Percentiles rank a stretch among this genome's conserved stretches.
These are phyloP conservation scores for Bergia sp. DNA, from an alignment of 92 coral and sea anemone species.

Conservation along the genomic window DNA sequence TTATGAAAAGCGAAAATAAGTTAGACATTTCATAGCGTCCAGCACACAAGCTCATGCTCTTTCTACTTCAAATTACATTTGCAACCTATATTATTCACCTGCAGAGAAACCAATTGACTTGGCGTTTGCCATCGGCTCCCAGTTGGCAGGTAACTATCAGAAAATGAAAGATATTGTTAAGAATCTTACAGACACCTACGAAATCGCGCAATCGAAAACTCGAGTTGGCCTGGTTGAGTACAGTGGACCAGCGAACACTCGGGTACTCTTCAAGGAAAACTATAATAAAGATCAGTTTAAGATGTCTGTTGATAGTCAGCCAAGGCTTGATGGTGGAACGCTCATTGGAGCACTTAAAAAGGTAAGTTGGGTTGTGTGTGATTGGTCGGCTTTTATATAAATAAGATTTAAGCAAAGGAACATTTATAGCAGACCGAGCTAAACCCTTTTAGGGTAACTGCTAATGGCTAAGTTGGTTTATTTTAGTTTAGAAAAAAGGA, in stretches of 20 bases:
- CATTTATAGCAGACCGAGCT: not conserved
- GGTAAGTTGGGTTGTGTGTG: conserved; percentile 11
- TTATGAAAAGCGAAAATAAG: not conserved
- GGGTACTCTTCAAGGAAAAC: conserved; percentile 60
- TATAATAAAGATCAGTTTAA: conserved; percentile 56
- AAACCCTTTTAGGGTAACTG: not conserved
- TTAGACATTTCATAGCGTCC: not conserved
- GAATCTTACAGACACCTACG: conserved; percentile 64
- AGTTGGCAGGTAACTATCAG: conserved; percentile 62
- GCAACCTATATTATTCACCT: not conserved
- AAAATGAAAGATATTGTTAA: conserved; percentile 70
- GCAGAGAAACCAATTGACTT: conserved; percentile 74
- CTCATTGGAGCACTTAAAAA: conserved; percentile 72
- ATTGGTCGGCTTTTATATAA: not conserved
- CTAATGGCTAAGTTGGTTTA: not conserved
- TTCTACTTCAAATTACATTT: not conserved
- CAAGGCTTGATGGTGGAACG: conserved; percentile 60
- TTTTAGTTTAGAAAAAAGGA: no score
- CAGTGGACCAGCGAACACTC: conserved; percentile 75
- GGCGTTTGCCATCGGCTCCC: conserved; percentile 83
- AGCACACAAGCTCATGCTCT: not conserved
- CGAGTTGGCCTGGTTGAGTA: conserved; percentile 86
- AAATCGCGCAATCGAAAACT: conserved; percentile 64
- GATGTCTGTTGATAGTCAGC: conserved; percentile 47
- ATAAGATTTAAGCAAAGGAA: not conserved